Evolutionary conservation across 2,797 vertebrate species (phyloP), one percentile per base, ranked within the genome.

Genomic region (Alcedo atthis): DNA sequence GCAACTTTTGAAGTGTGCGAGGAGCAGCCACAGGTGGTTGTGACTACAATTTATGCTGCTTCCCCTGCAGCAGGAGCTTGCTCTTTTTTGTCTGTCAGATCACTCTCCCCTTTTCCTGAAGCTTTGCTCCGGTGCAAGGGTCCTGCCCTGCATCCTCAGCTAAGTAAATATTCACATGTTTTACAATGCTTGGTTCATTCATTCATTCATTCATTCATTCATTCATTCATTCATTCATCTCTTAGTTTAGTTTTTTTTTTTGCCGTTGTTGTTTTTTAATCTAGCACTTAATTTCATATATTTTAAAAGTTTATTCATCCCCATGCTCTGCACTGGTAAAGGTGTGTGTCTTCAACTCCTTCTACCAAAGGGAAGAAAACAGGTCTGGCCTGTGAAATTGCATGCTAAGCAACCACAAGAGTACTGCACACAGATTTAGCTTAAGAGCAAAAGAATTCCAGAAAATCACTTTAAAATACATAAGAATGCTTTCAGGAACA

Each of bases 71-170:
- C 2, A 64, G 35, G 15, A 76, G 1, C 13, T 61, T 66, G 17
- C 1, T 66, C 6, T 59, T 10, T 24, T 15, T n/a, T 64, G 25
- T 64, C 26, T n/a, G 9, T 40, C 7, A 3, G 20, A 49, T 20
- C 5, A 5, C 8, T 64, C 43, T 76, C 9, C 12, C 15, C 12
- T 1, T 70, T 69, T 43, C 46, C 33, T 43, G 11, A 0, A 0
- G 3, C n/a, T 59, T 40, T 80, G 5, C 15, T 40, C 26, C 21
- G 5, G 24, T 59, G 57, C 30, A 48, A 48, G 45, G 9, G 7
- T 6, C 42, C 15, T 26, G 10, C 10, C 10, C 17, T 25, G 5
- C 11, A 61, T 32, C 12, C 8, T 42, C 35, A 57, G 28, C 18
- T 28, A 61, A 55, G 26, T 26, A 66, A 61, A 18, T 5, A 71